phyloP scores from a whole-genome alignment of 2,113 vertebrate species.

The Dromaius novaehollandiae region DNA sequence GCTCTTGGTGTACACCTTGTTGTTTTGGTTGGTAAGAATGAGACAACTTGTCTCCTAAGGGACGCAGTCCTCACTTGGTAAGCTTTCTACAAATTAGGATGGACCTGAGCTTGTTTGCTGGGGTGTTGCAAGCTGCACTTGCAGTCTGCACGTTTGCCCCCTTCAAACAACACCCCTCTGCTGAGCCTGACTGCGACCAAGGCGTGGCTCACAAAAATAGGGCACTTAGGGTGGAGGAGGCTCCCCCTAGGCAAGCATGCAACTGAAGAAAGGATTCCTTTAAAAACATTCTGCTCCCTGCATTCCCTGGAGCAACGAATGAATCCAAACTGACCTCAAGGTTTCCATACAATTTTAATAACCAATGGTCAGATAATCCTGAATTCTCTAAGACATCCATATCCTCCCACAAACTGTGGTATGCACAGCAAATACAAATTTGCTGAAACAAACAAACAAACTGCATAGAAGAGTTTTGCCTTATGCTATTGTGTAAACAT shows the following conservation, averaged over 20 bases:
- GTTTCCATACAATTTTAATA: background rate
- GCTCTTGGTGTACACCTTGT: background rate
- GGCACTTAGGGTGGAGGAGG: background rate
- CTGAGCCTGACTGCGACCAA: background rate
- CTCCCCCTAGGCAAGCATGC: background rate
- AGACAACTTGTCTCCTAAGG: background rate
- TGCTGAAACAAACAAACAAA: background rate
- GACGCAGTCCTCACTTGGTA: background rate
- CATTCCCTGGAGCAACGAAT: background rate
- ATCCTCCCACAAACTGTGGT: constrained; percentile 1
- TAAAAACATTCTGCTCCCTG: background rate
- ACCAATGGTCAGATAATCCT: background rate
- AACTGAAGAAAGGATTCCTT: background rate
- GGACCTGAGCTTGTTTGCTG: background rate
- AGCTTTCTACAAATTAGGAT: background rate
- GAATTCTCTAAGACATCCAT: background rate
- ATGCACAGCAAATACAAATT: background rate
- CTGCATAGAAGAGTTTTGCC: background rate
- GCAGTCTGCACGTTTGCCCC: rapidly evolving
- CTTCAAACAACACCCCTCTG: rapidly evolving
- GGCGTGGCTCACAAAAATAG: background rate
- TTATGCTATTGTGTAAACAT: constrained; percentile 12
- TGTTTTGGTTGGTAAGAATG: background rate
- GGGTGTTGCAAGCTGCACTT: background rate
- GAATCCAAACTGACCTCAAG: background rate